Evolutionary conservation across 2,888 invertebrate species (phyloP), one percentile per base, ranked within the genome.

Genomic region (Drosophila emarginata): DNA sequence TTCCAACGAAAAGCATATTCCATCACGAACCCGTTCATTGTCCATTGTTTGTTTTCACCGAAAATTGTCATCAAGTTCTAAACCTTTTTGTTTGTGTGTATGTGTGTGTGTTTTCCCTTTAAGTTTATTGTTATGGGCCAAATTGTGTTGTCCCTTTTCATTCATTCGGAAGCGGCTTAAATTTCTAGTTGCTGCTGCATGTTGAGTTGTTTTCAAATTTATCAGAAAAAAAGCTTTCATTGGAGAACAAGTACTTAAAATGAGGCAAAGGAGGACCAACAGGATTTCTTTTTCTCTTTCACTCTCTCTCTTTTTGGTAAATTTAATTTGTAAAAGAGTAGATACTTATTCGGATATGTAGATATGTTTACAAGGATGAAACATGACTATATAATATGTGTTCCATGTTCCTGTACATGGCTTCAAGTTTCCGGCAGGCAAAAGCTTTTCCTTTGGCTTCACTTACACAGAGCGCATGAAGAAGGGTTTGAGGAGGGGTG

Each of bases 111-210:
- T 45, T 32, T 9, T 28, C 28, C 28, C 28, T 28, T 32, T 32
- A 32, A 32, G 1, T 32, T 32, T 32, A 32, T 32, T 32, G 32
- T 32, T 32, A 9, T 15, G 40, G 18, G 45, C 11, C 18, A 45
- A 45, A 18, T 45, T 45, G 45, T 18, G 15, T 18, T 45, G 18
- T 45, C 45, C 21, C 21, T 45, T 45, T 63, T 58, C 57, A 54
- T 63, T 63, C 63, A 53, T 69, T 63, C 52, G 63, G 63, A 23
- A 39, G 58, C 63, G 70, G 69, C 69, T 69, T 69, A 69, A 63
- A 63, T 54, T 62, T 45, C n/a, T n/a, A n/a, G 45, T 45, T 21
- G 45, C 21, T 45, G 21, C 45, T 21, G 4, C 11, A 21, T 45
- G 45, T 45, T 45, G 45, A 45, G 40, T 15, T 40, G 40, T 40